Base-by-base conservation (phyloP, 2,888 invertebrate species). In the Xestia sexstrigata region DNA sequence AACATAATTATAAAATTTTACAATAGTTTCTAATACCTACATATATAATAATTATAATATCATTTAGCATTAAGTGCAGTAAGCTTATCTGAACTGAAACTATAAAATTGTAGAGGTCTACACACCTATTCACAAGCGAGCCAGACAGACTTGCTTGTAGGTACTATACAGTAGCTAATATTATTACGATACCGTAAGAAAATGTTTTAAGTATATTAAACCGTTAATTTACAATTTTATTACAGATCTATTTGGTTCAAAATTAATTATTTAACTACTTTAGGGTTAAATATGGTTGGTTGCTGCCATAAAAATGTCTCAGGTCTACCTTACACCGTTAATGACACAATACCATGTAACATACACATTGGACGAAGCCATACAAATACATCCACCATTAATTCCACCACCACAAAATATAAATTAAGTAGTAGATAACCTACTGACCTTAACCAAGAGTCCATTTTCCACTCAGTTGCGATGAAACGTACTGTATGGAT, bases 391-490 rank as follows among this genome's bases (percentile, higher is more conserved):
- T 77, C 76, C 85, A 81, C 81, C 78, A 82, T 73, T 68, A 77
- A 65, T 80, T 49, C 94, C 93, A 88, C 92, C 94, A 93, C 92
- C 91, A 88, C 79, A 84, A 75, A 85, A 83, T 67, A 79, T 67
- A 85, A 87, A n/a, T 52, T 73, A 78, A 67, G 49, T 74, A 52
- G 73, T 74, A 85, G 81, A 89, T 81, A 82, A 76, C 90, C 86
- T 89, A 94, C 94, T 93, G 89, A 95, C 94, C 93, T 94, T 92
- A 90, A 84, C 90, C 91, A 90, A 89, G 82, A 87, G 87, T 89
- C 89, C 93, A 79, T 83, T 89, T 90, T 90, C 90, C 91, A 91
- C 91, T 93, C 92, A 91, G 90, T 91, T 85, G 89, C 89, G 92
- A 83, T 90, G 93, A 87, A 92, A 85, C 89, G 92, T 89, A 93